Evolutionary conservation across 2,888 invertebrate species (phyloP), one percentile per base, ranked within the genome.

Genomic region (Caenorhabditis japonica): DNA sequence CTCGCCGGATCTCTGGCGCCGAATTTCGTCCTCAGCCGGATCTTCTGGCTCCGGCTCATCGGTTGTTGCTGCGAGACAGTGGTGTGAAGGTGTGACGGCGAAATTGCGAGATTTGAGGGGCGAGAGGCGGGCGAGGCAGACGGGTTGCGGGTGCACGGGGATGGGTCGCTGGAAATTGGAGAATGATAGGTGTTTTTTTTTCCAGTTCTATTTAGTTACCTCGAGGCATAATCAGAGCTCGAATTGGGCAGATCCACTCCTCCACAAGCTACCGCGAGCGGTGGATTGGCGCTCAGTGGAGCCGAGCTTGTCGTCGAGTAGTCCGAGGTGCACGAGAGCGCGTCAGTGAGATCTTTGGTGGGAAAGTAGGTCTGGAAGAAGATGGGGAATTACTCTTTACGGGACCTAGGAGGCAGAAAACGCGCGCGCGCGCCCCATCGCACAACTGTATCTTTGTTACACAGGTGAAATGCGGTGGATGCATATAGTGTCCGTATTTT

Each of bases 231-330:
- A 44, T 82, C 82, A 3, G 76, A 76, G 23, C 74, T 69, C 10
- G 75, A 76, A 12, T 72, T 73, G 13, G 76, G 75, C 46, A 72
- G 70, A 56, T 76, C 75, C 12, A 41, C 33, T 19, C 49, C 49
- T 33, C 19, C 34, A 47, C 79, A 79, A 10, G 75, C 72, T 2
- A 79, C 76, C 7, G 74, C 77, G 46, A 75, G 49, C 41, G 76
- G 75, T 23, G 66, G 68, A 47, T 51, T 73, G 10, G 56, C 55
- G 43, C 64, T 75, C n/a, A 72, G 34, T 1, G 72, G 79, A 19
- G 79, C 79, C 12, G 79, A 79, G 72, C 77, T 58, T 49, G 82
- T 82, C 1, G 84, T 84, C 10, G 83, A 83, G 66, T 83, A 83
- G 62, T 82, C 83, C 10, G 80, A 81, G 19, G 82, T 82, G 62